A percentile compares a stretch with the other conserved stretches of the same genome.
Conservation (phyloP, 2,888 invertebrate genomes). For the Catocala nupta region DNA sequence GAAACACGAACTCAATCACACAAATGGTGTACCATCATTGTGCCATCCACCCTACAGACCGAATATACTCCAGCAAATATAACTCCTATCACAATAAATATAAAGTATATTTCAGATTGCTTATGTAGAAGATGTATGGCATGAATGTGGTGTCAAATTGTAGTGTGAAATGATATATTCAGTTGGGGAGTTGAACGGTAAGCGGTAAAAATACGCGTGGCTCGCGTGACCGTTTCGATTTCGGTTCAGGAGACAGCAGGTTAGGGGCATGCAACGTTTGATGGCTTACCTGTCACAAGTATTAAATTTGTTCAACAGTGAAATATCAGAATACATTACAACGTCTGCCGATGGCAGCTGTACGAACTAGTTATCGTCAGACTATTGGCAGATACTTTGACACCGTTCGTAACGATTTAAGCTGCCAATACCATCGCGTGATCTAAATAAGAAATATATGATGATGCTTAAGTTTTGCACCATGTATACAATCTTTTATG, state of each 20-base stretch:
- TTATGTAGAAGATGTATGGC: slow-evolving; percentile 49
- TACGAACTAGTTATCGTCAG: slow-evolving; percentile 11
- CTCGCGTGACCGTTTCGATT: slow-evolving; percentile 78
- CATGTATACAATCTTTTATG: too few relatives aligned
- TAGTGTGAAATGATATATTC: slow-evolving; percentile 84
- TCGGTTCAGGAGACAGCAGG: slow-evolving; percentile 61
- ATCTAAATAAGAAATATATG: neutral
- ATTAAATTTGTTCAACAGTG: slow-evolving; percentile 70
- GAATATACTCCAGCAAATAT: slow-evolving; percentile 24
- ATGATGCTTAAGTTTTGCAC: too few relatives aligned
- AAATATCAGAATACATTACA: slow-evolving; percentile 51
- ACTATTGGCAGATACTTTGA: slow-evolving; percentile 11
- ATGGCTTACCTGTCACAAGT: slow-evolving; percentile 70
- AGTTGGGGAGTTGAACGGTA: slow-evolving; percentile 59
- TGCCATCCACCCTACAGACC: slow-evolving; percentile 55
- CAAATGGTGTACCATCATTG: slow-evolving; percentile 64
- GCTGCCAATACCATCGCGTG: neutral
- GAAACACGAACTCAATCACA: slow-evolving; percentile 74
- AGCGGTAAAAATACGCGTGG: slow-evolving; percentile 60
- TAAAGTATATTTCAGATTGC: slow-evolving; percentile 61
- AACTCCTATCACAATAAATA: slow-evolving; percentile 43
- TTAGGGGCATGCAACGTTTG: slow-evolving; percentile 69
- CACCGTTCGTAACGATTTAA: slow-evolving; percentile 1
- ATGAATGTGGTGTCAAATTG: slow-evolving; percentile 75
- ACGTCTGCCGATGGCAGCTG: slow-evolving; percentile 16